These are phyloP conservation scores for Synchiropus splendidus DNA, from an alignment of 2,113 vertebrate species.

Conservation along the genomic window DNA sequence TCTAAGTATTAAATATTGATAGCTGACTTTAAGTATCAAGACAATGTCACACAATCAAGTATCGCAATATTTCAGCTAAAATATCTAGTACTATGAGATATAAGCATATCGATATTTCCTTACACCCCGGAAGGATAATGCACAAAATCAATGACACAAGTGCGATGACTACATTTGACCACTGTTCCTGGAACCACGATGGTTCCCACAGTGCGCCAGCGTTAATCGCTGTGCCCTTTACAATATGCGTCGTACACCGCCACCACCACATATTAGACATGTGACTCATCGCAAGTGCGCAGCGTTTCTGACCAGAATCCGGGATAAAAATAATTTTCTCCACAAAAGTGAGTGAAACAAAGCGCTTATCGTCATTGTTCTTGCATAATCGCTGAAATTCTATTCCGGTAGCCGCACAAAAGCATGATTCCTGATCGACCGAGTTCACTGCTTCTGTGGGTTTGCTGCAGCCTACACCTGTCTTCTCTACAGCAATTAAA, in stretches of 20 bases:
- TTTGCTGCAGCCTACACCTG: conserved; percentile 19
- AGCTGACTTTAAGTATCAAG: too few species aligned
- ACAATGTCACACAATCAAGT: too few species aligned
- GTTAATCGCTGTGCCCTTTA: not conserved
- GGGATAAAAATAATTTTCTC: conserved; percentile 21
- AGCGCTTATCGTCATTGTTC: conserved; percentile 45
- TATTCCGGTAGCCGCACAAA: conserved; percentile 28
- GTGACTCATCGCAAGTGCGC: conserved; percentile 1
- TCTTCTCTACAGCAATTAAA: conserved; percentile 9
- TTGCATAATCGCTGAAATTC: conserved; percentile 41
- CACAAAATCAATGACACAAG: too few species aligned
- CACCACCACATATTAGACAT: too few species aligned
- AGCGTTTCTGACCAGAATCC: conserved; percentile 5
- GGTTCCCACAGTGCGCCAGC: not conserved
- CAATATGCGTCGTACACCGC: not conserved
- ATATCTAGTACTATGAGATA: too few species aligned
- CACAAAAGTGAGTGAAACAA: conserved; percentile 21
- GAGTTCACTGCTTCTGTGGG: conserved; percentile 11
- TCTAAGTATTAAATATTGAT: too few species aligned
- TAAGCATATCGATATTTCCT: too few species aligned
- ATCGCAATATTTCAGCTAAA: too few species aligned
- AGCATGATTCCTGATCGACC: conserved; percentile 3
- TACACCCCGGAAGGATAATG: too few species aligned
- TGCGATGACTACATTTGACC: too few species aligned
- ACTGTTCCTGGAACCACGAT: too few species aligned